Base-by-base conservation (phyloP, 2,113 vertebrate genomes). In the Sorex araneus region DNA sequence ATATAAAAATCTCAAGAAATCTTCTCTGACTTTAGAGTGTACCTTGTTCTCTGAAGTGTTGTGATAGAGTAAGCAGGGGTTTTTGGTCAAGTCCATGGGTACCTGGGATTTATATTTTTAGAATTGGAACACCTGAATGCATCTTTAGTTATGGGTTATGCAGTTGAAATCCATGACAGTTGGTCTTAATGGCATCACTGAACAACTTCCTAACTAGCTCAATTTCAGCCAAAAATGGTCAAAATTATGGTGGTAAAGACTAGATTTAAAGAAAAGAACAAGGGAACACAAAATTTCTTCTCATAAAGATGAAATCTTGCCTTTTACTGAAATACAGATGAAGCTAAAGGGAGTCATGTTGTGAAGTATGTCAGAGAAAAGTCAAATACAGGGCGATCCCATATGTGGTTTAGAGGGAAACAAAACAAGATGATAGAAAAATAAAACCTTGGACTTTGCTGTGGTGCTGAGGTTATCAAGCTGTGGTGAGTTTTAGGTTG, bases 81-180 rank as follows among this genome's bases (percentile, higher is more conserved):
- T 45, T 90, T 63, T 50, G 63, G 45, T 19, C 69, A 84, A 74
- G n/a, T 34, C 19, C 27, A 81, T 76, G 40, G 47, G 16, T 67
- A 78, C 30, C 57, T 92, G 76, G 43, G 21, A 82, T 88, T 75
- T 50, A 64, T n/a, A 16, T 84, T 80, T 54, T 32, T 84, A 23
- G 13, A 32, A 47, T n/a, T 75, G 18, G 32, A 93, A 82, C 69
- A 36, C 34, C 21, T 54, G 30, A 18, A 40, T 67, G 16, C 16
- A 32, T 77, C 25, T 70, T 84, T 7, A 27, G 34, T 3, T 19
- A 36, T 32, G 9, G 40, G 23, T 73, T 2, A 0, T 81, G 13
- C 34, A 18, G 15, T 2, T 28, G 45, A 88, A 36, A 8, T 5
- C 13, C 25, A 3, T n/a, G 27, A 54, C 7, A 64, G 0, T 6